These are phyloP conservation scores for Psettodes erumei DNA, from an alignment of 2,113 vertebrate species.

Conservation along the genomic window DNA sequence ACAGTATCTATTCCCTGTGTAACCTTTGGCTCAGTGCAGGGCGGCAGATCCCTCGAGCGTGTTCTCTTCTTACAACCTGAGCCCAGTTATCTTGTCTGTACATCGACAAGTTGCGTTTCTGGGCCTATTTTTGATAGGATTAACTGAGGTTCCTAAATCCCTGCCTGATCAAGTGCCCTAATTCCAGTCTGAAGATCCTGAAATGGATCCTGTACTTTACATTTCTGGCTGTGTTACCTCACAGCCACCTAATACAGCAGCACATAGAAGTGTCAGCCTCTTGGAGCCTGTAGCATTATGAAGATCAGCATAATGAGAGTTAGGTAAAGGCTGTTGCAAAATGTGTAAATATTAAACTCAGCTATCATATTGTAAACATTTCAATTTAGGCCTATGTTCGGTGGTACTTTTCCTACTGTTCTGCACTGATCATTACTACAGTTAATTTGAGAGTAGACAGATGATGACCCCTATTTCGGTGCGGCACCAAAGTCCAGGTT, in stretches of 20 bases:
- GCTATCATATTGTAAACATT: not conserved
- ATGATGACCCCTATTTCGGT: not conserved
- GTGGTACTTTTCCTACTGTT: not conserved
- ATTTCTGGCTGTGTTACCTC: slow-evolving; percentile 18
- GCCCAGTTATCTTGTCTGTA: slow-evolving; percentile 29
- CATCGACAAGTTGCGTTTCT: not conserved
- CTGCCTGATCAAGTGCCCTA: slow-evolving; percentile 42
- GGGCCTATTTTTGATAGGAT: slow-evolving; percentile 29
- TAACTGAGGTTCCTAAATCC: slow-evolving; percentile 26
- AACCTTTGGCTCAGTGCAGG: not conserved
- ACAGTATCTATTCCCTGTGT: not conserved
- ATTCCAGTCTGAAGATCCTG: slow-evolving; percentile 31
- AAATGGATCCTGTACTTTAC: slow-evolving; percentile 22
- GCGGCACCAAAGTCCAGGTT: slow-evolving; percentile 50
- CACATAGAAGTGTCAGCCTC: slow-evolving; percentile 6
- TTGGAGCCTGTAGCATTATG: slow-evolving; percentile 4
- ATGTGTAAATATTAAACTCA: not conserved
- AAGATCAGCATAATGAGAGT: slow-evolving; percentile 4
- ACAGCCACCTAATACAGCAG: slow-evolving; percentile 20
- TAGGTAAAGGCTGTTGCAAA: not conserved
- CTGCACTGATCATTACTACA: not conserved
- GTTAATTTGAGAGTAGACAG: not conserved
- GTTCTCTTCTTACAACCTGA: slow-evolving; percentile 17
- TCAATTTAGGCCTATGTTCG: not conserved
- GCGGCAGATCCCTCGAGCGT: not conserved